Evolutionary conservation across 2,888 invertebrate genomes (phyloP), one percentile per base, ranked within the genome.

Genomic region (Drosophila neonasuta): DNA sequence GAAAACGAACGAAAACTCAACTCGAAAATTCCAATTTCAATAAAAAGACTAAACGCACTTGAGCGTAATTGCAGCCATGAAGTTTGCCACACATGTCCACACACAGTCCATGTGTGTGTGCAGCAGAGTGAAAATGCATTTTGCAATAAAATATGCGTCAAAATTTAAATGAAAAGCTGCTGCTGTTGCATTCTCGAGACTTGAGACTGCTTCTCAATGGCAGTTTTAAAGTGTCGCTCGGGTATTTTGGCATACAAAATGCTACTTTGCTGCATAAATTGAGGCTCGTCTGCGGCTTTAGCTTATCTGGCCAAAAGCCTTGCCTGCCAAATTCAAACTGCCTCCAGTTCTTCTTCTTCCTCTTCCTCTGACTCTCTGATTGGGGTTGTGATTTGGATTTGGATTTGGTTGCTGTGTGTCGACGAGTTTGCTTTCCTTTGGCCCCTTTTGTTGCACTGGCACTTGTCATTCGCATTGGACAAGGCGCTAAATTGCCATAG

Each of bases 61-160:
- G 86, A 84, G 81, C 86, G 86, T 86, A 81, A 81, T 81, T 80
- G 86, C 76, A 71, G 61, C 68, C 78, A 80, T 68, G 55, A 64
- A 75, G 60, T 46, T 48, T 50, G 41, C 46, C 57, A 52, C 54
- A 66, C 6, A 15, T 49, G 46, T 56, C 34, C 10, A 20, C 39
- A 36, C 24, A 42, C 6, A 6, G 24, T 6, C 24, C 6, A 24
- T 24, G 6, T 42, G 52, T 30, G n/a, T 36, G 45, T 49, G 24
- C 29, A 34, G 17, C 49, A 50, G 17, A 46, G 51, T 45, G 49
- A 42, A 66, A 74, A 72, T 70, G 69, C 71, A 74, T 71, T 83
- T 71, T 63, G 69, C 73, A 71, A 82, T 79, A 80, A 80, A 79
- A 85, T 85, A 76, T 76, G 86, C 76, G 63, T 68, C 69, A 73